Evolutionary conservation across 30 jellyfish, hydroid and myxozoan species (phyloP).

Genomic region (Cassiopea andromeda): DNA sequence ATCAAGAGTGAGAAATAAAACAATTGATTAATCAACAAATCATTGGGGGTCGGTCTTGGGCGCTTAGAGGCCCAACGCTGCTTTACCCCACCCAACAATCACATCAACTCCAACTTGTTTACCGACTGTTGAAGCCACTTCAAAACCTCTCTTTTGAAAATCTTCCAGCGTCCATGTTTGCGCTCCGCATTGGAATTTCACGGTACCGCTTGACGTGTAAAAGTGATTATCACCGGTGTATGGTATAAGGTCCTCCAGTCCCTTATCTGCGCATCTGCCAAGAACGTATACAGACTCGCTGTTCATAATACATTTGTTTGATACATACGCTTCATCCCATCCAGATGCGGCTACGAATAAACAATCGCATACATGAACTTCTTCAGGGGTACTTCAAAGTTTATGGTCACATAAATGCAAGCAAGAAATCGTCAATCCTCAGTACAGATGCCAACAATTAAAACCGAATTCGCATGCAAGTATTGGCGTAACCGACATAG

Average conservation of each 20-base stretch:
- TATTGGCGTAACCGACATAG: too few species aligned
- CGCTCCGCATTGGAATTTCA: constrained; percentile 77
- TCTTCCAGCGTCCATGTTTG: constrained; percentile 77
- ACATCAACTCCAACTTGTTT: constrained; percentile 61
- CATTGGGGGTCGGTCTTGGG: not conserved
- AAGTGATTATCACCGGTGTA: constrained; percentile 72
- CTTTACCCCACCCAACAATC: constrained; percentile 82
- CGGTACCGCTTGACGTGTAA: constrained; percentile 81
- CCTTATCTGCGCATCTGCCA: constrained; percentile 80
- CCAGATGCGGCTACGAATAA: constrained; percentile 83
- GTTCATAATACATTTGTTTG: constrained; percentile 72
- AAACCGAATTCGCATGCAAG: too few species aligned
- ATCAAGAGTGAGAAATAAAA: not conserved
- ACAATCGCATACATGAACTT: too few species aligned
- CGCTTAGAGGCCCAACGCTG: constrained; percentile 54
- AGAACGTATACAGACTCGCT: constrained; percentile 66
- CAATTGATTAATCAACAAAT: not conserved
- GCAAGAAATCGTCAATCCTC: too few species aligned
- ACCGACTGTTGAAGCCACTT: constrained; percentile 48
- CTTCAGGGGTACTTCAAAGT: too few species aligned
- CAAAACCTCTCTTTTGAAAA: constrained; percentile 87
- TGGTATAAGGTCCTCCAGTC: constrained; percentile 76
- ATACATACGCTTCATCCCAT: constrained; percentile 80
- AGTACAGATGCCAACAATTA: too few species aligned
- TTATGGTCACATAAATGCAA: not conserved